phyloP scores from a whole-genome alignment of 2,797 vertebrate species.

The Eospalax fontanierii region DNA sequence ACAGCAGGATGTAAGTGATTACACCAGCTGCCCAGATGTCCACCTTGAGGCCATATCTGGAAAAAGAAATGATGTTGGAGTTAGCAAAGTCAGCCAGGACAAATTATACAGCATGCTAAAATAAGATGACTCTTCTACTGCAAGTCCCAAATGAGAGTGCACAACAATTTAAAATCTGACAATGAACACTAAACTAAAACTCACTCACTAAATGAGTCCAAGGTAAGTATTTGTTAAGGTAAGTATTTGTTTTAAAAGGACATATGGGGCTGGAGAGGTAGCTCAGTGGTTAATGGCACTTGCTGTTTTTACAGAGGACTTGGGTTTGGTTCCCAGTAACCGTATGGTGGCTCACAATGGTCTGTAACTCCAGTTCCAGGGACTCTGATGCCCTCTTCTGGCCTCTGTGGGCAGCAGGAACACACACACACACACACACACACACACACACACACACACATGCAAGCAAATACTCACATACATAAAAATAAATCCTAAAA shows the following conservation, averaged over 20 bases:
- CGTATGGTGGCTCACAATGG: neutral
- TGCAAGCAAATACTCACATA: neutral
- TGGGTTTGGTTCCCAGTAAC: neutral
- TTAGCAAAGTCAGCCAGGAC: conserved; percentile 76
- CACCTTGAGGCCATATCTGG: conserved; percentile 97
- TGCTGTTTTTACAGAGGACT: neutral
- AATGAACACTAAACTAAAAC: neutral
- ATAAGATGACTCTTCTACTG: neutral
- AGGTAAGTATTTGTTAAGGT: neutral
- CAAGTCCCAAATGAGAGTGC: neutral
- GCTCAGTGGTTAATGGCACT: neutral
- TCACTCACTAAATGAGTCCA: neutral
- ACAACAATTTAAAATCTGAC: neutral
- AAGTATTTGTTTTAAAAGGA: neutral
- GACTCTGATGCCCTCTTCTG: neutral
- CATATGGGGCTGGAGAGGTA: neutral
- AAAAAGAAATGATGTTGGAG: conserved; percentile 79
- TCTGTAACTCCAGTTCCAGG: neutral
- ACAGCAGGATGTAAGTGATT: conserved; percentile 98
- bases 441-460: neutral
- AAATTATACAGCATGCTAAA: conserved; percentile 1
- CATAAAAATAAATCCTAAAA: neutral
- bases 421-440: neutral
- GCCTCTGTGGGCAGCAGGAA: neutral
- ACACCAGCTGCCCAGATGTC: conserved; percentile 99